Base-by-base conservation (phyloP, 2,113 vertebrate genomes). In the Bagarius yarrelli region DNA sequence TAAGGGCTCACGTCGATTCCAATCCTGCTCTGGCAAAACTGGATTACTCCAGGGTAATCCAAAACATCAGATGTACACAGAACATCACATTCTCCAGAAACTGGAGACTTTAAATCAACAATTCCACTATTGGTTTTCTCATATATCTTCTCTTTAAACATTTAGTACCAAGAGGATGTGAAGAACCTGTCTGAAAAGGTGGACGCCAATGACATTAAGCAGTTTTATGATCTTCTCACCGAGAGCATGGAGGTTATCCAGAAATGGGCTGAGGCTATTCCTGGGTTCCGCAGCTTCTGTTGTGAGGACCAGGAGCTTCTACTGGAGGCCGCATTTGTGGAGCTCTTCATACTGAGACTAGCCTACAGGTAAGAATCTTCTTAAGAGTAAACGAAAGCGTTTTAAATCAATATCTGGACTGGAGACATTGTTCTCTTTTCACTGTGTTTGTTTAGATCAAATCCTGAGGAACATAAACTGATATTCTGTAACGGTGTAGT, bases 1-100 rank as follows among this genome's bases (percentile, higher is more conserved):
- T 99, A 84, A 93, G 95, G 82, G 97, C 96, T 0, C 95, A 98
- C 88, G 93, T 98, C 0, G 96, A 97, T 88, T 95, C 95, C 0
- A 92, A 93, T 86, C 97, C 96, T 64, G 91, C 89, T 0, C 78
- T 93, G 11, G 91, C 92, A 70, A 95, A 94, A 78, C 90, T 99
- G 70, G 96, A 99, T 91, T 98, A 97, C 87, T 98, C 97, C 85
- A 95, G 96, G 94, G 97, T 99, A 92, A 86, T n/a, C n/a, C n/a
- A n/a, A n/a, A n/a, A n/a, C n/a, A n/a, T n/a, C n/a, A n/a, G n/a
- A n/a, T n/a, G 66, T 34, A 27, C 1, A 27, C 2, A 12, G 14
- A 63, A 34, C 4, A 40, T 55, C 30, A 36, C 3, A 1, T 50
- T 44, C 30, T 78, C 34, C 2, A 69, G 21, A 32, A n/a, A 56